Base-by-base conservation (phyloP, 2,888 invertebrate species). In the Drepanosiphum platanoidis region DNA sequence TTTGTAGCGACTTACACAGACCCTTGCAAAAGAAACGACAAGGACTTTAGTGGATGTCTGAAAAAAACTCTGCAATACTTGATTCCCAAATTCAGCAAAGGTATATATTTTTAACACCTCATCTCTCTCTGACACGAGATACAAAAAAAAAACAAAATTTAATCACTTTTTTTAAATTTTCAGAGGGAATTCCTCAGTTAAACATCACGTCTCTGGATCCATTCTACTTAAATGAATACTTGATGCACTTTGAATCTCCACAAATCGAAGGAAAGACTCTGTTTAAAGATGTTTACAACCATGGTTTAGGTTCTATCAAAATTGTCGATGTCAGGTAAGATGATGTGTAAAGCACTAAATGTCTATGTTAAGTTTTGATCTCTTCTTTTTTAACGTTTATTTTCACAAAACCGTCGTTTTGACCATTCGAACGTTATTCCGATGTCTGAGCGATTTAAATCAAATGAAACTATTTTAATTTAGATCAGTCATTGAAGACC, bases 11-110 rank as follows among this genome's bases (percentile, higher is more conserved):
- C 91, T 84, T 91, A 91, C 88, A 88, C 93, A 1, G 91, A 92
- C 87, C 90, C 91, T 81, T 93, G 93, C 88, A 90, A 90, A 77
- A 90, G 92, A 87, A 91, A 91, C 88, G 87, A 87, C 30, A 90
- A 90, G n/a, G 91, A 93, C 71, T 90, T 92, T 18, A 92, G 92
- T 88, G 91, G 92, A 79, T 93, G 93, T 88, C 89, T 93, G 42
- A 90, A 91, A 86, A 91, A 92, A 22, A 92, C 92, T 3, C 90
- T 93, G 4, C 91, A 92, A 88, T 88, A 90, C 22, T 91, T 92
- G 61, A 88, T 92, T 27, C 89, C 89, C 13, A 89, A 89, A 46
- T 87, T 91, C 22, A 9, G 88, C 39, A 86, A 87, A 83, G 87
- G 87, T 87, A 79, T 18, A 22, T 18, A 77, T n/a, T 18, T 9